Evolutionary conservation across 2,888 invertebrate genomes (phyloP), one percentile per base, ranked within the genome.

Genomic region (Entomobrya proxima): DNA sequence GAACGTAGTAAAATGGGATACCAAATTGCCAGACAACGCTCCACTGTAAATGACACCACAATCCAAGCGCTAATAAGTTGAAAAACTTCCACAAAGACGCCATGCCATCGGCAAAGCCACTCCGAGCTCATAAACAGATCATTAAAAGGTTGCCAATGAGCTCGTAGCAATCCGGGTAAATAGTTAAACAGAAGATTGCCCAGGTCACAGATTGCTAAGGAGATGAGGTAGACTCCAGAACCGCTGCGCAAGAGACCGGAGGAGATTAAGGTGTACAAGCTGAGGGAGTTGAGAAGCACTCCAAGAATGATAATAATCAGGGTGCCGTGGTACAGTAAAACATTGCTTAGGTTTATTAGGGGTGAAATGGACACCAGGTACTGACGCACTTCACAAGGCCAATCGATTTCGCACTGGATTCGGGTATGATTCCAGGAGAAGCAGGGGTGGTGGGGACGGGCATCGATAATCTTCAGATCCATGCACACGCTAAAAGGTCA

Each of bases 11-110:
- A 11, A 80, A 90, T 77, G 0, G 90, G 90, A 75, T 87, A 85
- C 90, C 90, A 90, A 3, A 90, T 86, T 0, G 89, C 88, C 0
- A 90, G 67, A 35, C 88, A 89, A 88, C 91, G 89, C 21, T 91
- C 91, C n/a, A 91, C 90, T 9, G 92, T 92, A 35, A 92, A 90
- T n/a, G 91, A 91, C 7, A 92, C 92, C 7, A 92, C 91, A 61
- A 92, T 88, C 92, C 92, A 92, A 11, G 92, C 91, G 2, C 92
- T 92, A 18, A 91, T 91, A 67, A 91, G 91, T 90, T 92, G 92
- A 87, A 92, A 92, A 18, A 90, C 61, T n/a, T 90, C 90, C 5
- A 90, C 90, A 55, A 88, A 86, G 0, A 91, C 90, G 30, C 85
- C 90, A 82, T 91, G 90, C 47, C 83, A 76, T 74, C 90, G 81